Evolutionary conservation across 2,888 invertebrate species (phyloP), one percentile per base, ranked within the genome.

Genomic region (Boloria selene): DNA sequence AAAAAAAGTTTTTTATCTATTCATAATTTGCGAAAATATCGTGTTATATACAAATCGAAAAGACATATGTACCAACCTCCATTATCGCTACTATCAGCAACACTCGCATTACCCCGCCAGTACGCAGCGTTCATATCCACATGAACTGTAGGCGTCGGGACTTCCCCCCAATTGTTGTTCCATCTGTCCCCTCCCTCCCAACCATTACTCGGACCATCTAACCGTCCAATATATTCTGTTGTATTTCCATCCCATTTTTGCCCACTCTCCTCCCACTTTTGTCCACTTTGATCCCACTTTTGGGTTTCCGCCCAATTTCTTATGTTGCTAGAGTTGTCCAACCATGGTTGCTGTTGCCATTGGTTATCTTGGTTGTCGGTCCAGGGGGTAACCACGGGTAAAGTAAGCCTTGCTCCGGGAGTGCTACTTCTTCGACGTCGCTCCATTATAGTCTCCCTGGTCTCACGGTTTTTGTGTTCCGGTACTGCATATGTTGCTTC

Each of bases 401-500:
- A 78, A 0, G 90, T 85, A 2, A 89, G 82, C 0, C 87, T 78
- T 0, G 85, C 86, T 0, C 90, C 90, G 0, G 90, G 91, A 0
- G 90, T 88, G 73, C 87, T 87, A 71, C 88, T 88, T 5, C 90
- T 77, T 0, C 91, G 82, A 0, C 91, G 81, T 0, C 91, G 81
- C 69, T 89, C 90, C 64, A 88, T 85, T 0, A 91, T 76, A 26
- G 86, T 86, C 63, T 88, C 88, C 2, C 90, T 78, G 14, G 68
- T 72, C 52, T 84, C 85, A 0, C 86, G 83, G 55, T 82, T 80
- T 58, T 88, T 88, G 74, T 87, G 89, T 52, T 87, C 88, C 0
- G 91, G 91, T 0, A 92, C 90, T 0, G 91, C 90, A 75, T 92
- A 92, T 10, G 91, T 92, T 22, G 89, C 90, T 79, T 92, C 91